Percentiles rank a stretch among this genome's conserved stretches.
These are phyloP conservation scores for Listronotus bonariensis DNA, from an alignment of 1,140 invertebrate genomes.

Conservation along the genomic window DNA sequence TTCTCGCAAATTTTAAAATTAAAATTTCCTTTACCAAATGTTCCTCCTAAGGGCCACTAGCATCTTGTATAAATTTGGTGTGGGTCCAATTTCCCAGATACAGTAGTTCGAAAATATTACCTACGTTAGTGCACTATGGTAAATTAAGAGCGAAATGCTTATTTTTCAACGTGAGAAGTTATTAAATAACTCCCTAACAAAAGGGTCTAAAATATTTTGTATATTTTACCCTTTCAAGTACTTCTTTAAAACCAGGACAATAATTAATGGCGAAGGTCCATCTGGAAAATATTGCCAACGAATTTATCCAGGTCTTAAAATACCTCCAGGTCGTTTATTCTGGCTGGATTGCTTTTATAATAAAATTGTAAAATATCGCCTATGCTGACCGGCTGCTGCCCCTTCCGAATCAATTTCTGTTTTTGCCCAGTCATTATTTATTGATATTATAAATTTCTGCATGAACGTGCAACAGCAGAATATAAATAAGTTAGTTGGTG, in stretches of 20 bases:
- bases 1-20: too few species aligned
- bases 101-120: too few species aligned
- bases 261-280: conserved; percentile 6
- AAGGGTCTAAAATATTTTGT: too few species aligned
- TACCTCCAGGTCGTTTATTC: conserved; percentile 9
- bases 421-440: conserved; percentile 44
- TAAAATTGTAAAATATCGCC: conserved; percentile 38
- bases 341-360: conserved; percentile 13
- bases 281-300: conserved; percentile 11
- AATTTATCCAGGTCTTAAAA: conserved; percentile 17
- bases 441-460: conserved; percentile 48
- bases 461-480: conserved; percentile 30
- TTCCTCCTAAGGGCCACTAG: too few species aligned
- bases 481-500: conserved; percentile 31
- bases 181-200: too few species aligned
- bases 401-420: conserved; percentile 43
- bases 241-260: neutral
- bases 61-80: too few species aligned
- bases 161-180: too few species aligned
- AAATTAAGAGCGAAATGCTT: too few species aligned
- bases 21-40: too few species aligned
- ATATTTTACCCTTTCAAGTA: neutral
- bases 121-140: too few species aligned
- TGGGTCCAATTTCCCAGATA: too few species aligned
- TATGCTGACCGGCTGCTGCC: conserved; percentile 36